These are phyloP conservation scores for Mustela lutreola DNA, from an alignment of 2,113 vertebrate species.

Conservation along the genomic window DNA sequence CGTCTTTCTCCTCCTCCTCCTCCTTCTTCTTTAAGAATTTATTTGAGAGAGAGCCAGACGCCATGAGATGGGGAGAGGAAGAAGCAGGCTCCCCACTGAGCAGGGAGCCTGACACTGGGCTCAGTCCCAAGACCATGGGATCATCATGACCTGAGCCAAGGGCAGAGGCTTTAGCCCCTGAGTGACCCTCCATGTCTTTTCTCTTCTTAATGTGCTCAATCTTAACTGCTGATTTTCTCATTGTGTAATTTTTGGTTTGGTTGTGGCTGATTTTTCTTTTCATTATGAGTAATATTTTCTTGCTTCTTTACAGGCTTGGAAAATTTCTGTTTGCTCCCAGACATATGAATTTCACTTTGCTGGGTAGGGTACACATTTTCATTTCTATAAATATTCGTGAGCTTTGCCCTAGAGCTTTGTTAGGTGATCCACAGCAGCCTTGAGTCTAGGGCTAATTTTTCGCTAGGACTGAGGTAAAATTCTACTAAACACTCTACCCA, in stretches of 20 bases:
- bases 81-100: not conserved
- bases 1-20: not conserved
- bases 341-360: not conserved
- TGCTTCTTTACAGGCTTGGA: conserved; percentile 24
- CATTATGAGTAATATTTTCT: not conserved
- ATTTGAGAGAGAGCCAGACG: not conserved
- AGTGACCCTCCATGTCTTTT: not conserved
- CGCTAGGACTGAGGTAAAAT: not conserved
- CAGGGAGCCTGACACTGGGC: not conserved
- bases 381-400: not conserved
- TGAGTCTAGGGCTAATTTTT: not conserved
- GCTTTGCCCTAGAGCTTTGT: not conserved
- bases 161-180: not conserved
- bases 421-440: not conserved
- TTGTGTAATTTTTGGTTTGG: conserved; percentile 49
- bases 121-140: not conserved
- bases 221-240: not conserved
- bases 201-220: not conserved
- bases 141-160: not conserved
- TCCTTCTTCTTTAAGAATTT: not conserved
- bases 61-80: not conserved
- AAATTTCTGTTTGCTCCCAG: conserved; percentile 31
- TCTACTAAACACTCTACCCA: not conserved
- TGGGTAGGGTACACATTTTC: not conserved
- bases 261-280: conserved; percentile 49